Percentiles rank a stretch among this genome's conserved stretches.
phyloP scores from a whole-genome alignment of 2,113 vertebrate species.

The Micronycteris hirsuta region DNA sequence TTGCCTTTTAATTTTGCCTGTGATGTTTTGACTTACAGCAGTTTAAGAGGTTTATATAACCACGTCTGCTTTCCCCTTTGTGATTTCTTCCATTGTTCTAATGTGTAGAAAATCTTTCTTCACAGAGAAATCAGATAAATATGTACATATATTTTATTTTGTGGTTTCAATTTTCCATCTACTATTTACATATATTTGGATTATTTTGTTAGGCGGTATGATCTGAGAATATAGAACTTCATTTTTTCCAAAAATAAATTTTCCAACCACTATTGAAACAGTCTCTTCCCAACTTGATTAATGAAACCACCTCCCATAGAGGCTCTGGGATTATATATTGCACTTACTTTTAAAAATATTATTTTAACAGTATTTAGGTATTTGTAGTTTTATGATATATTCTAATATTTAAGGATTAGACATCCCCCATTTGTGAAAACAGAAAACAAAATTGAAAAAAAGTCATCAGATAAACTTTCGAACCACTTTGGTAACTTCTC shows the following conservation, averaged over 20 bases:
- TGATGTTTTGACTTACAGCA: neutral
- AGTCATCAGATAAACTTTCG: neutral
- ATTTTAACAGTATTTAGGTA: neutral
- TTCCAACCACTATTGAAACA: neutral
- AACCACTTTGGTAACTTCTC: neutral
- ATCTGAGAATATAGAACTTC: neutral
- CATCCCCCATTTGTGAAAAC: neutral
- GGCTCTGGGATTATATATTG: neutral
- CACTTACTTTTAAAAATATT: neutral
- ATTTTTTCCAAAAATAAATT: neutral
- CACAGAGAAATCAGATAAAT: neutral
- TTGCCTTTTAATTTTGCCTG: conserved; percentile 1
- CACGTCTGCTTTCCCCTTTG: neutral
- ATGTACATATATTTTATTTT: neutral
- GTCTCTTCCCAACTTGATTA: neutral
- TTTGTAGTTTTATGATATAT: neutral
- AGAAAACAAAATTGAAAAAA: neutral
- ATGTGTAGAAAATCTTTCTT: neutral
- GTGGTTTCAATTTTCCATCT: neutral
- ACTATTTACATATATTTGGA: neutral
- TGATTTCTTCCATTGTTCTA: neutral
- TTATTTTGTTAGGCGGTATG: neutral
- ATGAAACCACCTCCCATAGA: neutral
- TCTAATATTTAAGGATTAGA: neutral
- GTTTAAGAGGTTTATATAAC: neutral